Base-by-base conservation (phyloP, 2,797 vertebrate species). In the Typhlichthys eigenmanni region DNA sequence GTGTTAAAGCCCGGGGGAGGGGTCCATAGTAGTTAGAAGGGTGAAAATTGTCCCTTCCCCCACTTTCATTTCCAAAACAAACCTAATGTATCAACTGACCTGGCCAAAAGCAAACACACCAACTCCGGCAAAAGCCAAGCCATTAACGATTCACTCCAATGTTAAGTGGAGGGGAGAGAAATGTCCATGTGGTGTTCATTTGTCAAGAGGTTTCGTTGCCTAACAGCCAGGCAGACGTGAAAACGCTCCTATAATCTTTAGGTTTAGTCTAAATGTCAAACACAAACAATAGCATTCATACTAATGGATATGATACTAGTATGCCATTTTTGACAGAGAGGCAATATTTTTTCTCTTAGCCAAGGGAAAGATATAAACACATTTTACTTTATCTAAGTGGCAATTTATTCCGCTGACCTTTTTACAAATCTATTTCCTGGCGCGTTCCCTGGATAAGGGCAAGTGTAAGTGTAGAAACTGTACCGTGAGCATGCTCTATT, bases 341-440 rank as follows among this genome's bases (percentile, higher is more conserved):
- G 62, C 43, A 60, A 47, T 58, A 60, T 60, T 71, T 60, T 60
- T 74, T 75, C 68, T 61, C 47, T 24, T 71, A 10, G 60, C 63
- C 14, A 4, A 34, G 45, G 55, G 55, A 76, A 34, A 63, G 47
- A 62, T 13, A 55, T 52, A 67, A 55, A 72, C 69, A 71, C 47
- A 61, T 71, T 76, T 78, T 63, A 65, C 71, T 76, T 82, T 74
- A 69, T 58, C 72, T 68, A 68, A 74, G 68, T 81, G 76, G 75
- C 72, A 76, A 85, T 88, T 80, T 84, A 78, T 87, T 72, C 69
- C 70, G 46, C 43, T 90, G 86, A 91, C 85, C 88, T 91, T 90
- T 85, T 64, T 74, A 78, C 76, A 81, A 70, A 85, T 76, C 68
- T 79, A 59, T 84, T 85, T 80, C 38, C 45, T 57, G n/a, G 59